A percentile compares a stretch with the other conserved stretches of the same genome.
phyloP scores from a whole-genome alignment of 2,888 invertebrate species.

The Macrosoma leucophasiata region DNA sequence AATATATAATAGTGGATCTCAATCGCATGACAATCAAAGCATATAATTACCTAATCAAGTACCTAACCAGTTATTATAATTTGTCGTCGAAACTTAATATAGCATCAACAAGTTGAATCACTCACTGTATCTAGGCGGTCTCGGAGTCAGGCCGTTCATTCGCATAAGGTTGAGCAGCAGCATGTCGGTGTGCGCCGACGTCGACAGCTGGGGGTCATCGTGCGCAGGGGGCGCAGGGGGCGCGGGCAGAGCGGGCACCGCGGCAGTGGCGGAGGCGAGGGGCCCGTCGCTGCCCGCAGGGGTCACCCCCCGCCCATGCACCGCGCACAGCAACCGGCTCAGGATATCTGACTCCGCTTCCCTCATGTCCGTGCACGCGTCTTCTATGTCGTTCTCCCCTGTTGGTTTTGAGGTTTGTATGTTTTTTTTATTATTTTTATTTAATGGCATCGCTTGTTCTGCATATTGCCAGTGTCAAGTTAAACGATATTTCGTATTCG shows the following conservation, averaged over 20 bases:
- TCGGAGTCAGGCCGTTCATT: conserved; percentile 57
- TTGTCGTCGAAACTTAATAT: too few relatives aligned
- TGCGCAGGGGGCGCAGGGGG: conserved; percentile 28
- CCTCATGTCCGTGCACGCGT: conserved; percentile 23
- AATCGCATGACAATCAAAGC: too few relatives aligned
- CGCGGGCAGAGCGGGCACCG: conserved; percentile 23
- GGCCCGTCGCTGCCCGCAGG: conserved; percentile 28
- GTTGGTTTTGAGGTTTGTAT: conserved; percentile 26
- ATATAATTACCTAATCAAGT: too few relatives aligned
- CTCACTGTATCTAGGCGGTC: conserved; percentile 43
- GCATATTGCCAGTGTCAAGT: too few relatives aligned
- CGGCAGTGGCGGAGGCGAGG: conserved; percentile 24
- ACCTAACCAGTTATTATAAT: too few relatives aligned
- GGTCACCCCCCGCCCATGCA: conserved; percentile 34
- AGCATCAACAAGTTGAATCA: too few relatives aligned
- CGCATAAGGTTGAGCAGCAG: conserved; percentile 62
- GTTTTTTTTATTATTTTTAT: too few relatives aligned
- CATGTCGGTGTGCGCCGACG: conserved; percentile 62
- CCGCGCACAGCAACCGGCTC: conserved; percentile 51
- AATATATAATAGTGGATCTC: too few relatives aligned
- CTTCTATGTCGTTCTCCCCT: conserved; percentile 67
- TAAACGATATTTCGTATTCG: too few relatives aligned
- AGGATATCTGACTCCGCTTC: conserved; percentile 42
- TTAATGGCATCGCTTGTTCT: too few relatives aligned
- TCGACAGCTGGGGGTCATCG: conserved; percentile 51